Conservation (phyloP, 1,140 invertebrate species). For the Acromyrmex charruanus region DNA sequence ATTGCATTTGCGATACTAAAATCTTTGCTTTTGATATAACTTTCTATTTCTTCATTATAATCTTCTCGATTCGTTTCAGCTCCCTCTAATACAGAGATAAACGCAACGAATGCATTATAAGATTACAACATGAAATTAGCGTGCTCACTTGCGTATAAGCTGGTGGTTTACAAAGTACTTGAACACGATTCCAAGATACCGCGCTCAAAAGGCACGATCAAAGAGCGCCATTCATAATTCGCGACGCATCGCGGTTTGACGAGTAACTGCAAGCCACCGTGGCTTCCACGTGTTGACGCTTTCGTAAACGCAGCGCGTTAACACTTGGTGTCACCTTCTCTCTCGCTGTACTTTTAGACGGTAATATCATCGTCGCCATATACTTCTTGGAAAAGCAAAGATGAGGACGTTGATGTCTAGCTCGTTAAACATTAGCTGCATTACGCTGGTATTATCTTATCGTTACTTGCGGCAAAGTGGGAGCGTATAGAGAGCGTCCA, state of each 20-base stretch:
- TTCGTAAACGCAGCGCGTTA: slow-evolving; percentile 63
- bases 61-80: neutral
- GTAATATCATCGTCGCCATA: neutral
- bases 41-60: neutral
- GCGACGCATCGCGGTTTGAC: slow-evolving; percentile 71
- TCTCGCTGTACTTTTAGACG: neutral
- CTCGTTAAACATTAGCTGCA: slow-evolving; percentile 66
- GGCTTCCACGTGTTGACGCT: slow-evolving; percentile 50
- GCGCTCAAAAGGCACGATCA: slow-evolving; percentile 70
- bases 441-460: slow-evolving; percentile 73
- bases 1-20: neutral
- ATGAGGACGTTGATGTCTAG: slow-evolving; percentile 53
- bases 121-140: slow-evolving; percentile 60
- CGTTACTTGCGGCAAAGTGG: slow-evolving; percentile 46
- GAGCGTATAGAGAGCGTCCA: slow-evolving; percentile 11
- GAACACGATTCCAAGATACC: slow-evolving; percentile 33
- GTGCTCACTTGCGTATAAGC: slow-evolving; percentile 27
- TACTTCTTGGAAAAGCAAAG: slow-evolving; percentile 37
- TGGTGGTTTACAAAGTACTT: slow-evolving; percentile 68
- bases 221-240: slow-evolving; percentile 78
- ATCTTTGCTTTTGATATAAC: neutral
- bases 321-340: slow-evolving; percentile 36
- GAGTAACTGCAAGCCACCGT: slow-evolving; percentile 17
- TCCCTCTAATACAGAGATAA: neutral
- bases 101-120: neutral